phyloP scores from a whole-genome alignment of 2,888 invertebrate genomes.

The Marasmarcha lunaedactyla region DNA sequence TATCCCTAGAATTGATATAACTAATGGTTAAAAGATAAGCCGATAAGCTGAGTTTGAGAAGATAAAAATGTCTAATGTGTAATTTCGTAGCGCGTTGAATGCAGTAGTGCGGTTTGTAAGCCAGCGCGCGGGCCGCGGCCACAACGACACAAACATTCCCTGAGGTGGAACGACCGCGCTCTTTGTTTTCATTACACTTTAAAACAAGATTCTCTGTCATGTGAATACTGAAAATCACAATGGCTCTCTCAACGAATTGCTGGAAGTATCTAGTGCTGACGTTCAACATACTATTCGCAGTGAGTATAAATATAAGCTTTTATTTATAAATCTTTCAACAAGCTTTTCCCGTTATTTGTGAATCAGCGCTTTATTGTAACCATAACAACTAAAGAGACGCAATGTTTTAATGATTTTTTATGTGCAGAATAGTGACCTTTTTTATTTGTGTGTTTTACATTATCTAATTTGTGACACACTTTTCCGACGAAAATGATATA shows the following conservation, averaged over 20 bases:
- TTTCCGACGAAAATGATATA: constrained; percentile 6
- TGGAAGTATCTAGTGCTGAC: constrained; percentile 64
- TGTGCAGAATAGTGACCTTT: no score
- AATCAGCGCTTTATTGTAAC: constrained; percentile 35
- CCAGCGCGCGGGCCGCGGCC: constrained; percentile 25
- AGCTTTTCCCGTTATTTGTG: constrained; percentile 21
- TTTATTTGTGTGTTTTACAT: no score
- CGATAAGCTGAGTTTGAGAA: constrained; percentile 19
- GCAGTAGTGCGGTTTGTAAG: constrained; percentile 30
- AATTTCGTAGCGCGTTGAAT: constrained; percentile 39
- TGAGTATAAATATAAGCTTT: constrained; percentile 29
- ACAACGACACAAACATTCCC: constrained; percentile 42
- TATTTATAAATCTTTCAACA: constrained; percentile 17
- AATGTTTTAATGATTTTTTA: no score
- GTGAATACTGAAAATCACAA: constrained; percentile 44
- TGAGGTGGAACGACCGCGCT: constrained; percentile 49
- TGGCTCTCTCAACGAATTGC: constrained; percentile 60
- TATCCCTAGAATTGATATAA: no score
- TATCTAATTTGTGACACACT: constrained; percentile 11
- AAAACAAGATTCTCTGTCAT: constrained; percentile 47
- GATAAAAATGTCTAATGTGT: constrained; percentile 47
- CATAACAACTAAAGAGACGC: constrained; percentile 40
- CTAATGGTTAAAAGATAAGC: constrained; percentile 23
- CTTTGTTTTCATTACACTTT: constrained; percentile 44
- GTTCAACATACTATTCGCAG: constrained; percentile 59